Evolutionary conservation across 2,113 vertebrate genomes (phyloP), one percentile per base, ranked within the genome.

Genomic region (Crotalus helleri): DNA sequence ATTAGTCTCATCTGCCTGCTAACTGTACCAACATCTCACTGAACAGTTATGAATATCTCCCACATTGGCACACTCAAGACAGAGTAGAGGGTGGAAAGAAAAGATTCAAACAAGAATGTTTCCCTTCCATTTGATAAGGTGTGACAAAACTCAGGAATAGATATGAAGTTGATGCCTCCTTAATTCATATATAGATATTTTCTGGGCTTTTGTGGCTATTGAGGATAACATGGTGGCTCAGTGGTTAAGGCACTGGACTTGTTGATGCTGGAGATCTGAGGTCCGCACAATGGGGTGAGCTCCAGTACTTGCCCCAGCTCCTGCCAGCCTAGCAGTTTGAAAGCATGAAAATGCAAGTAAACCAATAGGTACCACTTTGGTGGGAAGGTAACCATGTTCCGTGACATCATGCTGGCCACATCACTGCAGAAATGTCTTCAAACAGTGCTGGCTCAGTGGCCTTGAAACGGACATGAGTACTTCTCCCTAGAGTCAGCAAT

Each of bases 221-320:
- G 61, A 29, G 61, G 61, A 11, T 64, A 26, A 10, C 12, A 26
- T 29, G 8, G 1, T 61, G 26, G 59, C 59, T 29, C 26, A 61
- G 59, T 61, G 59, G 24, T 61, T 61, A 61, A 61, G 9, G 11
- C 4, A 26, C 59, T 61, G 59, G 59, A 61, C 59, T 61, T 61
- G 59, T 61, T 61, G 59, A 49, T 49, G 24, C 59, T 61, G 59
- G 8, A n/a, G 61, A 13, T 10, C 24, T 15, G 61, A 69, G 61
- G 11, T 13, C 24, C 59, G 11, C 11, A 69, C 61, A n/a, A 5
- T 69, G 61, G 12, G 61, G 11, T 69, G 29, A n/a, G 61, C 29
- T 64, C 11, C 4, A 1, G 1, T 69, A 29, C 12, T n/a, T 0
- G 1, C 29, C 61, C 26, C 4, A 1, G 4, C n/a, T 26, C 12